Conservation (phyloP, 1,140 invertebrate genomes). For the Drosophila lacteicornis region DNA sequence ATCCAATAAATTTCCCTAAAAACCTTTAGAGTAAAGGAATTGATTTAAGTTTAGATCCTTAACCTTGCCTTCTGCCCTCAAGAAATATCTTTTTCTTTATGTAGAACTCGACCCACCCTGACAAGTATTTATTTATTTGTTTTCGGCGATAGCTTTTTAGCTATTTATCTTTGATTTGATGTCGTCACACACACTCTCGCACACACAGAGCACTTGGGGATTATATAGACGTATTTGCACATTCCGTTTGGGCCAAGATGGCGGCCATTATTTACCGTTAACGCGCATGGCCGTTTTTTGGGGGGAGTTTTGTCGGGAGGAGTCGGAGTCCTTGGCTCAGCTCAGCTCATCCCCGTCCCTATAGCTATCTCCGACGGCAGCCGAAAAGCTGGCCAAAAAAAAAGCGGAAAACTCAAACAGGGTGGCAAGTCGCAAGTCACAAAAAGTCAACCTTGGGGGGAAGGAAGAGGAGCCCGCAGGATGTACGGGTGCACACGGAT, state of each 20-base stretch:
- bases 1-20: neutral
- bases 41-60: neutral
- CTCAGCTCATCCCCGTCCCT: conserved; percentile 22
- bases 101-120: conserved; percentile 38
- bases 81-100: neutral
- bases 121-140: conserved; percentile 25
- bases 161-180: conserved; percentile 74
- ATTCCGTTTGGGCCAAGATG: conserved; percentile 64
- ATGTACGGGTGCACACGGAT: conserved; percentile 18
- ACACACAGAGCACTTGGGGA: conserved; percentile 42
- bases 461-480: neutral
- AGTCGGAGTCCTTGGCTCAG: conserved; percentile 20
- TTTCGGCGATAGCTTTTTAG: conserved; percentile 36
- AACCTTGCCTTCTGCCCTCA: neutral
- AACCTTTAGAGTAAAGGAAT: neutral
- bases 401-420: neutral
- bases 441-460: conserved; percentile 16
- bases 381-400: conserved; percentile 12
- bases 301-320: conserved; percentile 15
- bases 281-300: conserved; percentile 70
- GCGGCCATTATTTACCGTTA: conserved; percentile 83
- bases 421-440: conserved; percentile 8
- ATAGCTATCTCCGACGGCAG: conserved; percentile 19
- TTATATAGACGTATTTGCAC: conserved; percentile 47
- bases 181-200: conserved; percentile 52